Percentiles rank a stretch among this genome's conserved stretches.
Conservation (phyloP, 2,888 invertebrate genomes). For the Patella pellucida region DNA sequence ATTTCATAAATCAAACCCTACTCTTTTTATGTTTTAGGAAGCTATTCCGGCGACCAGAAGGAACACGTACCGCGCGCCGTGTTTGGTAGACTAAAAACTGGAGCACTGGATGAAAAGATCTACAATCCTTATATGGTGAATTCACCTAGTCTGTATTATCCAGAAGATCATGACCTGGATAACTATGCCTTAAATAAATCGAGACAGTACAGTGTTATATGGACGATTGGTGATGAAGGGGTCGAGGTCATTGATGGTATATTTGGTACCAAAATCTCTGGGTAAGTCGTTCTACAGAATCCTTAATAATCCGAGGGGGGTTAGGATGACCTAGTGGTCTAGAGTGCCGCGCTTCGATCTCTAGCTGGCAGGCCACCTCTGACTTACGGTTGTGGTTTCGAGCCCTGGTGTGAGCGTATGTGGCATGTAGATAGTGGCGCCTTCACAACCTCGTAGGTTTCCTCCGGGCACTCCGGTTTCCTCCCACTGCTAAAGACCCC, state of each 20-base stretch:
- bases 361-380: too few relatives aligned
- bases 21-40: conserved; percentile 25
- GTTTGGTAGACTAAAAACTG: conserved; percentile 37
- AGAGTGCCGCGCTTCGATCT: too few relatives aligned
- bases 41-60: conserved; percentile 40
- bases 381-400: too few relatives aligned
- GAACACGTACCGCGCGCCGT: conserved; percentile 41
- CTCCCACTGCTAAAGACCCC: too few relatives aligned
- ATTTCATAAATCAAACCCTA: neutral
- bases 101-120: conserved; percentile 36
- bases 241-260: conserved; percentile 43
- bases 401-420: too few relatives aligned
- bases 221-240: conserved; percentile 39
- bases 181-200: conserved; percentile 42
- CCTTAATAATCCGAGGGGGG: too few relatives aligned
- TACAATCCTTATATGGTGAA: conserved; percentile 37
- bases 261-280: conserved; percentile 38
- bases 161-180: conserved; percentile 33
- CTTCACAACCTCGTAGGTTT: too few relatives aligned
- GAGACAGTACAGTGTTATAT: conserved; percentile 43
- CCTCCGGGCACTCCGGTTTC: too few relatives aligned
- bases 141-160: conserved; percentile 39
- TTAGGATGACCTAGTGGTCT: too few relatives aligned
- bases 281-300: conserved; percentile 28
- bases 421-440: too few relatives aligned